Conservation (phyloP, 2,113 vertebrate genomes). For the Arizona elegans region DNA sequence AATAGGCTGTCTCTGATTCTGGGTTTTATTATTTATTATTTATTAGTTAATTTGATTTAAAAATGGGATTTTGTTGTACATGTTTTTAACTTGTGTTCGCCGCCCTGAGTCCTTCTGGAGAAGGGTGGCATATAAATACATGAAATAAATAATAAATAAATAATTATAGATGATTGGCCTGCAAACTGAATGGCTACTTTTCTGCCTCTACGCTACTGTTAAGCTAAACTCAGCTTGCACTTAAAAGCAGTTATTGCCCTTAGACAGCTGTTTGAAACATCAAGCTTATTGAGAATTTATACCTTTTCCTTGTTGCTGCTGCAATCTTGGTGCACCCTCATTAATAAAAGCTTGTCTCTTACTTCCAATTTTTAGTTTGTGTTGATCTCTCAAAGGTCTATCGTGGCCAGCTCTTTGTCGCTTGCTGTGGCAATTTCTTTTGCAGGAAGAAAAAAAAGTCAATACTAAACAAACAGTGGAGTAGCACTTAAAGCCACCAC, state of each 20-base stretch:
- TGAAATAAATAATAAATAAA: no score
- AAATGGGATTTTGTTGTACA: no score
- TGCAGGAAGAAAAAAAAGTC: not conserved
- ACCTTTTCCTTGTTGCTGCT: not conserved
- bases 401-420: not conserved
- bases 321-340: not conserved
- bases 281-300: not conserved
- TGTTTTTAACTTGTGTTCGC: no score
- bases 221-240: not conserved
- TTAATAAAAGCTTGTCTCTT: constrained; percentile 20
- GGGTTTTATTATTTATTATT: no score
- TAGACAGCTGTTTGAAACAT: not conserved
- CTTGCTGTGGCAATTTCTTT: not conserved
- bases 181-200: not conserved
- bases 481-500: not conserved
- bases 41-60: no score
- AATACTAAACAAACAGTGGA: not conserved
- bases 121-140: no score
- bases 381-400: not conserved
- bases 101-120: no score
- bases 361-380: constrained; percentile 21
- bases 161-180: not conserved
- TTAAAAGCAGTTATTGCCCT: constrained; percentile 11
- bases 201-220: constrained; percentile 18
- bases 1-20: no score